phyloP scores from a whole-genome alignment of 2,888 invertebrate genomes.

The Calliopum simillimum region DNA sequence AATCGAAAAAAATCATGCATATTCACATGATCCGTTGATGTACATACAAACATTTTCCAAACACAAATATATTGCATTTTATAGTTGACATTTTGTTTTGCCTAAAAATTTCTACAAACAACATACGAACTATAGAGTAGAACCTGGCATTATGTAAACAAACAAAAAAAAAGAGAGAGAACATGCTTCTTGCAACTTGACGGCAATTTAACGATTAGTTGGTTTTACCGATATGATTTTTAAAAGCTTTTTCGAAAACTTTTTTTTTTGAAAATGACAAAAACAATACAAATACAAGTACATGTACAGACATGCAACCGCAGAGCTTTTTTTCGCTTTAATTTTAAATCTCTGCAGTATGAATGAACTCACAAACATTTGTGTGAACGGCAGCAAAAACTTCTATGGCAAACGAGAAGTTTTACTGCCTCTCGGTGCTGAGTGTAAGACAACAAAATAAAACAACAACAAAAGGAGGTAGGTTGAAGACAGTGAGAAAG shows the following conservation, averaged over 20 bases:
- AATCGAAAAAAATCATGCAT: slow-evolving; percentile 20
- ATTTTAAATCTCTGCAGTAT: slow-evolving; percentile 6
- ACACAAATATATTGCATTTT: slow-evolving; percentile 37
- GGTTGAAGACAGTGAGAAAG: neutral
- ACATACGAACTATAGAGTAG: no score
- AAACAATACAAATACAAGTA: slow-evolving; percentile 23
- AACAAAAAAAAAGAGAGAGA: neutral
- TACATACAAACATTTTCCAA: slow-evolving; percentile 42
- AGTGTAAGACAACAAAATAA: slow-evolving; percentile 1
- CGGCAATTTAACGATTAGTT: slow-evolving; percentile 12
- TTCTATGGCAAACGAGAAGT: slow-evolving; percentile 19
- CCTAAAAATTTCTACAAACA: no score
- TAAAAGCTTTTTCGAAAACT: slow-evolving; percentile 4
- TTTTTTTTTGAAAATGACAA: slow-evolving; percentile 2
- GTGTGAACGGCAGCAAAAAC: slow-evolving; percentile 13
- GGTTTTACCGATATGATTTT: slow-evolving; percentile 3
- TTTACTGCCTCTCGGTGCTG: slow-evolving; percentile 23
- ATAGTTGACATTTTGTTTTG: neutral
- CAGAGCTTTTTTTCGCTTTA: slow-evolving; percentile 41
- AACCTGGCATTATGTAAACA: no score
- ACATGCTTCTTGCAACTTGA: slow-evolving; percentile 17
- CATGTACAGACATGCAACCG: slow-evolving; percentile 47
- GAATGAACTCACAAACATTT: neutral
- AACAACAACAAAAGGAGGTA: neutral
- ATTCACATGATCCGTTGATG: slow-evolving; percentile 40